Conservation (phyloP, 2,888 invertebrate species). For the Gisinianus flammeolus region DNA sequence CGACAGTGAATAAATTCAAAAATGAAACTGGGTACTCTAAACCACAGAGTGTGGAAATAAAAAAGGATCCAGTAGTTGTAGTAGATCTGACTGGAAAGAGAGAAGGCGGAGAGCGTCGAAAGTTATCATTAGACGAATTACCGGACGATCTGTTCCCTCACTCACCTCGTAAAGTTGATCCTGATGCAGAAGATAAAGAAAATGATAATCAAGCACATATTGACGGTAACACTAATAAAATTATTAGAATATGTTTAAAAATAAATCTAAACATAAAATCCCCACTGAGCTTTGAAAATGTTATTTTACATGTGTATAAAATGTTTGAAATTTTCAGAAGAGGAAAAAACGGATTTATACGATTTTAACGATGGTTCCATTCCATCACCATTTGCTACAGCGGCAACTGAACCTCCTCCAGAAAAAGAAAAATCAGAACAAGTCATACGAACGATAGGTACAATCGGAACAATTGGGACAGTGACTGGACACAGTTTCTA, state of each 20-base stretch:
- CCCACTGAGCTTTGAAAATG: too few species aligned
- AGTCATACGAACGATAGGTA: constrained; percentile 37
- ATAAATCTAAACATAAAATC: too few species aligned
- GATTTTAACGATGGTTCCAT: constrained; percentile 57
- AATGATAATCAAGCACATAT: background rate
- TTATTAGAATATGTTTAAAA: too few species aligned
- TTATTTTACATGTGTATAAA: too few species aligned
- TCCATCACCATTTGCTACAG: constrained; percentile 53
- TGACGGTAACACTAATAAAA: constrained; percentile 9
- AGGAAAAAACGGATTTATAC: constrained; percentile 51
- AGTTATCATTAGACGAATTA: constrained; percentile 54
- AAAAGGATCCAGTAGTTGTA: constrained; percentile 28
- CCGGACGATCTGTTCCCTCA: constrained; percentile 56
- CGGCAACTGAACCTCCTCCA: constrained; percentile 15
- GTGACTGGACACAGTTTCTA: background rate
- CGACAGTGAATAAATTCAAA: constrained; percentile 86
- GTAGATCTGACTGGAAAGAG: constrained; percentile 33
- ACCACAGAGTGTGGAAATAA: constrained; percentile 46
- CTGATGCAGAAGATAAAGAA: constrained; percentile 21
- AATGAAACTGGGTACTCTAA: constrained; percentile 89
- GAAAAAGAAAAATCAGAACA: constrained; percentile 23
- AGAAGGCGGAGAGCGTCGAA: constrained; percentile 27
- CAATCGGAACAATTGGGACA: constrained; percentile 33
- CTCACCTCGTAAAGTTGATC: constrained; percentile 55
- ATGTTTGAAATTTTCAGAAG: background rate